These are phyloP conservation scores for Serinus canaria DNA, from an alignment of 2,113 vertebrate species.

Conservation along the genomic window DNA sequence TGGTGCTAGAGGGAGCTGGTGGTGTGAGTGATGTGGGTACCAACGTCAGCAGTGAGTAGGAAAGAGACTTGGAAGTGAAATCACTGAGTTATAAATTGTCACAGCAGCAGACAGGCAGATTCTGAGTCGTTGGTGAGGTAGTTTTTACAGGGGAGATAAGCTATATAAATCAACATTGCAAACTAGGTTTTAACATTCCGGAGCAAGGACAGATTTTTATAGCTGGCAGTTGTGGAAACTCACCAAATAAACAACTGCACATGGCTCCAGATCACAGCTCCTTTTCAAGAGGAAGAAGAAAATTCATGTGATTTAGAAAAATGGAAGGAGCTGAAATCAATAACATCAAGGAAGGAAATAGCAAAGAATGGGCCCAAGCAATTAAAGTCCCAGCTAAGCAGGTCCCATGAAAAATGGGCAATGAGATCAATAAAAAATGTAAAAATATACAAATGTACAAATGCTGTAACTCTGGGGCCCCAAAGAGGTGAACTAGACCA, in stretches of 20 bases:
- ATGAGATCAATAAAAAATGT: slow-evolving; percentile 40
- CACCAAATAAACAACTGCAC: not conserved
- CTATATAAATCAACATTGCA: slow-evolving; percentile 22
- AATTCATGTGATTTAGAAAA: not conserved
- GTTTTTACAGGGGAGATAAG: slow-evolving; percentile 39
- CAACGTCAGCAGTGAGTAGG: not conserved
- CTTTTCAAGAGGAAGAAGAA: not conserved
- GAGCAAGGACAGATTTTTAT: slow-evolving; percentile 23
- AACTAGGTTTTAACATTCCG: not conserved
- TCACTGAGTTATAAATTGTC: not conserved
- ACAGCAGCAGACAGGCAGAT: not conserved
- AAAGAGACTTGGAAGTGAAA: not conserved
- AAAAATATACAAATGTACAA: slow-evolving; percentile 44
- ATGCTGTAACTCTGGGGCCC: slow-evolving; percentile 9
- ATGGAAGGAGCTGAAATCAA: slow-evolving; percentile 15
- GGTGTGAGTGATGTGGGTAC: not conserved
- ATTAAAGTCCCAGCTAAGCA: slow-evolving; percentile 48
- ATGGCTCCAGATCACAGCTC: not conserved
- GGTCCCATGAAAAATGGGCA: slow-evolving; percentile 30
- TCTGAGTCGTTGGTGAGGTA: not conserved
- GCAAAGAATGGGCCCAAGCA: slow-evolving; percentile 34
- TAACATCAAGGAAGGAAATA: slow-evolving; percentile 41
- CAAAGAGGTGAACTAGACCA: slow-evolving; percentile 22
- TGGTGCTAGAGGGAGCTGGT: not conserved
- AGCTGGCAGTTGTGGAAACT: not conserved